These are phyloP conservation scores for Bugula neritina DNA, from an alignment of 2,888 invertebrate genomes.

Conservation along the genomic window DNA sequence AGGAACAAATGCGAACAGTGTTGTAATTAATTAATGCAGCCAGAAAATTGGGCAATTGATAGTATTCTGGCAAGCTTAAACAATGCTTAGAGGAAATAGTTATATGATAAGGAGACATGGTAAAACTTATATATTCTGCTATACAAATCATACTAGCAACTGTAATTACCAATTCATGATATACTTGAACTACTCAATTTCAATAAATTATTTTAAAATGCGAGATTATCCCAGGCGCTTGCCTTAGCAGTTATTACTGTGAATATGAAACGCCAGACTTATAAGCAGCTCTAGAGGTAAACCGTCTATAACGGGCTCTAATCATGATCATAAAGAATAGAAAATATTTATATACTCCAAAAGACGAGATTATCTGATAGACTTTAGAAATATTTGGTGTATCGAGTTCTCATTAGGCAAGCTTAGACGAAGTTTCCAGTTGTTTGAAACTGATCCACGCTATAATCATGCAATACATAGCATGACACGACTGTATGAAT, in stretches of 20 bases:
- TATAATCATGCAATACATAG: not conserved
- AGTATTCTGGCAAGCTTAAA: not conserved
- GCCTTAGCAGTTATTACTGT: too few species aligned
- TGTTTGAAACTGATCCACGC: not conserved
- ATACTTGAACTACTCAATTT: not conserved
- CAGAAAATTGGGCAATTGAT: not conserved
- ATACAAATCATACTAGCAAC: not conserved
- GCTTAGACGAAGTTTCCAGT: not conserved
- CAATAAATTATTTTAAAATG: not conserved
- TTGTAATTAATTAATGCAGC: not conserved
- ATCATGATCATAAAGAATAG: not conserved
- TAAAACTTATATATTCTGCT: too few species aligned
- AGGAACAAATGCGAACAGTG: not conserved
- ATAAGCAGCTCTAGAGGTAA: too few species aligned
- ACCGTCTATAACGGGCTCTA: too few species aligned
- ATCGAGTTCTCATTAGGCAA: not conserved
- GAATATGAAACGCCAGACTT: too few species aligned
- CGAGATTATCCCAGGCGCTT: not conserved
- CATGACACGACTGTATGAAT: not conserved
- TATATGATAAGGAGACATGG: not conserved
- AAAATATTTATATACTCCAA: not conserved
- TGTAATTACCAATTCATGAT: not conserved
- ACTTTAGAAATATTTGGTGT: not conserved
- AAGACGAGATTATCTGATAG: not conserved
- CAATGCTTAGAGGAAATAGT: not conserved